These are phyloP conservation scores for Deilephila porcellus DNA, from an alignment of 2,888 invertebrate species.

Conservation along the genomic window DNA sequence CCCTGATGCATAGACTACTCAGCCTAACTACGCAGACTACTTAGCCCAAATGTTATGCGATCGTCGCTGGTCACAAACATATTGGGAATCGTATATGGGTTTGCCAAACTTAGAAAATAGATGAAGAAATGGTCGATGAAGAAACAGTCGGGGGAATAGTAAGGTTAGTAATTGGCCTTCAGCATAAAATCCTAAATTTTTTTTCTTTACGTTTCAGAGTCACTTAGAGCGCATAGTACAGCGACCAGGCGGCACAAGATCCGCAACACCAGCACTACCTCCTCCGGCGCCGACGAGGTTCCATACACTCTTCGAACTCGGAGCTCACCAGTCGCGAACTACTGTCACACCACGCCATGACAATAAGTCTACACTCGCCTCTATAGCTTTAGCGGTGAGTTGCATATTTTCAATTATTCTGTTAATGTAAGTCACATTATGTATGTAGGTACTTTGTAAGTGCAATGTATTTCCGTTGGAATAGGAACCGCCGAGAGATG, in stretches of 20 bases:
- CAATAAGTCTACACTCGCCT: slow-evolving; percentile 89
- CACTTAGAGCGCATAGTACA: slow-evolving; percentile 95
- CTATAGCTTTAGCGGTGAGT: slow-evolving; percentile 88
- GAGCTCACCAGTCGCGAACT: slow-evolving; percentile 85
- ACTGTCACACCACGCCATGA: slow-evolving; percentile 81
- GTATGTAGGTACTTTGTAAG: too few relatives aligned
- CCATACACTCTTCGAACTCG: slow-evolving; percentile 94
- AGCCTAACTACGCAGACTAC: too few relatives aligned
- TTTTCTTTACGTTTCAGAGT: slow-evolving; percentile 82
- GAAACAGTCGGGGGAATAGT: too few relatives aligned
- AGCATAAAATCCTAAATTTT: too few relatives aligned
- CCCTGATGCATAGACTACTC: too few relatives aligned
- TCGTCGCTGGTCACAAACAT: too few relatives aligned
- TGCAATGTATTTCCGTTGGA: neutral
- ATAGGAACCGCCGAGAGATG: too few relatives aligned
- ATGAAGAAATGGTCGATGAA: neutral
- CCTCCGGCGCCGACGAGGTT: slow-evolving; percentile 87
- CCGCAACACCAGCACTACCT: slow-evolving; percentile 67
- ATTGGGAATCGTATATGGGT: too few relatives aligned
- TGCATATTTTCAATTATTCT: neutral
- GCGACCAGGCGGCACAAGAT: slow-evolving; percentile 87
- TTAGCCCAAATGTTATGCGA: too few relatives aligned
- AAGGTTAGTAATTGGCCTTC: neutral
- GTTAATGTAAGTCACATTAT: neutral
- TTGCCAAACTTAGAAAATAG: too few relatives aligned